A percentile compares a stretch with the other conserved stretches of the same genome.
phyloP scores from a whole-genome alignment of 2,797 vertebrate species.

The Heliangelus exortis region DNA sequence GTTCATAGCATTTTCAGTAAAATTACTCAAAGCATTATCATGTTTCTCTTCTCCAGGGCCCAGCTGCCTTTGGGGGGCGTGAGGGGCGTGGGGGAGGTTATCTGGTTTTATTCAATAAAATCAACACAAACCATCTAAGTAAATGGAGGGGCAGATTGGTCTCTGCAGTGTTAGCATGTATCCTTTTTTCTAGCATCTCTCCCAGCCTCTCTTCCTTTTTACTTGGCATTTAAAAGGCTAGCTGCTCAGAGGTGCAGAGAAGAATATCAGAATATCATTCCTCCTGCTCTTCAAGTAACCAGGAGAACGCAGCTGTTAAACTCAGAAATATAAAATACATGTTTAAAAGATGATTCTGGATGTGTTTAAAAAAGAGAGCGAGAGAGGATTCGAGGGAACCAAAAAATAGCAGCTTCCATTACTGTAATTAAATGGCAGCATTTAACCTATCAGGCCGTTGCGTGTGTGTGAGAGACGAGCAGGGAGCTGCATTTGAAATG shows the following conservation, averaged over 20 bases:
- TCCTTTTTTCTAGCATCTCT: background rate
- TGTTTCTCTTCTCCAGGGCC: background rate
- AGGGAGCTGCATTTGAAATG: slow-evolving; percentile 75
- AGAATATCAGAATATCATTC: background rate
- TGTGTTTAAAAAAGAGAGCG: slow-evolving; percentile 67
- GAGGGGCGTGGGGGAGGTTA: background rate
- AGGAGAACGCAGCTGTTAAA: slow-evolving; percentile 51
- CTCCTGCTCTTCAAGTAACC: slow-evolving; percentile 34
- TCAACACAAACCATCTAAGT: background rate
- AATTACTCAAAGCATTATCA: background rate
- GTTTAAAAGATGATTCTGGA: slow-evolving; percentile 74
- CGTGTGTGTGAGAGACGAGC: slow-evolving; percentile 75
- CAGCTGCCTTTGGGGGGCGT: background rate
- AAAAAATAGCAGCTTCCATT: slow-evolving; percentile 81
- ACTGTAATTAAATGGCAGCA: slow-evolving; percentile 78
- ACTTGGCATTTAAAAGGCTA: slow-evolving; percentile 21
- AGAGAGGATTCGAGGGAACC: slow-evolving; percentile 77
- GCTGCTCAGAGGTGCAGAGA: background rate
- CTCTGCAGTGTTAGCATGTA: background rate
- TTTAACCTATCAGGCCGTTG: slow-evolving; percentile 78
- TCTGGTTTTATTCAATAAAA: slow-evolving; percentile 5
- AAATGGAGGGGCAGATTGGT: slow-evolving; percentile 25
- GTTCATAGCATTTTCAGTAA: background rate
- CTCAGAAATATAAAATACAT: slow-evolving; percentile 59
- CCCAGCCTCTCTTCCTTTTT: background rate